Evolutionary conservation across 2,888 invertebrate species (phyloP).

Genomic region (Thecocarcelia acutangulata): DNA sequence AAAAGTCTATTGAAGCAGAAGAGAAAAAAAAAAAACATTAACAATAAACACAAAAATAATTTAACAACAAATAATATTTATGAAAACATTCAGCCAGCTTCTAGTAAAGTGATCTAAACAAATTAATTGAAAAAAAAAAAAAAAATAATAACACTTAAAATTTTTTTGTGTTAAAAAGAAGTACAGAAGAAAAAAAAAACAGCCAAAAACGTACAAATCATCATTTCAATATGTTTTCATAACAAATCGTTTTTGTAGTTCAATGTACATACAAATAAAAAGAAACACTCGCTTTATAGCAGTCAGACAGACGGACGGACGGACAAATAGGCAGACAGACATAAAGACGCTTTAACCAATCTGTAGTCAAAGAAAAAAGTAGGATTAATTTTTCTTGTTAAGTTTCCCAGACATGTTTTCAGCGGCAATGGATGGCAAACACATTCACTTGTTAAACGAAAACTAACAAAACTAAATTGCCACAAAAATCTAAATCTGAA

Average conservation of each 20-base stretch:
- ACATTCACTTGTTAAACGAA: slow-evolving; percentile 60
- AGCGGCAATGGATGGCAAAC: not conserved
- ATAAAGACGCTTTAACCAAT: too few species aligned
- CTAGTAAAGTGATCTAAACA: slow-evolving; percentile 40
- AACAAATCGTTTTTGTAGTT: slow-evolving; percentile 67
- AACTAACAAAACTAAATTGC: slow-evolving; percentile 21
- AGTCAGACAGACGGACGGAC: not conserved
- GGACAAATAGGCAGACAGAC: not conserved
- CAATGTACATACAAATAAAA: slow-evolving; percentile 30
- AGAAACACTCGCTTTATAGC: not conserved
- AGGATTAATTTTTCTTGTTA: slow-evolving; percentile 35
- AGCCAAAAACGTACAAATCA: slow-evolving; percentile 37
- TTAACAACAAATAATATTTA: slow-evolving; percentile 32
- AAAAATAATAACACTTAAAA: slow-evolving; percentile 60
- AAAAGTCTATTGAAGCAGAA: not conserved
- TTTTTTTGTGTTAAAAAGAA: not conserved
- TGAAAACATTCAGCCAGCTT: not conserved
- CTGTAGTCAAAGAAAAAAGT: too few species aligned
- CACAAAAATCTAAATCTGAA: slow-evolving; percentile 47
- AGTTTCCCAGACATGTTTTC: slow-evolving; percentile 38
- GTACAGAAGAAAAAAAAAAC: not conserved
- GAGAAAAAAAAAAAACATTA: slow-evolving; percentile 43
- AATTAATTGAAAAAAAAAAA: slow-evolving; percentile 66
- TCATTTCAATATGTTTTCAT: slow-evolving; percentile 62
- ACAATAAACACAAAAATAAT: slow-evolving; percentile 22